These are phyloP conservation scores for Serilophus lunatus DNA, from an alignment of 2,113 vertebrate genomes.

Conservation along the genomic window DNA sequence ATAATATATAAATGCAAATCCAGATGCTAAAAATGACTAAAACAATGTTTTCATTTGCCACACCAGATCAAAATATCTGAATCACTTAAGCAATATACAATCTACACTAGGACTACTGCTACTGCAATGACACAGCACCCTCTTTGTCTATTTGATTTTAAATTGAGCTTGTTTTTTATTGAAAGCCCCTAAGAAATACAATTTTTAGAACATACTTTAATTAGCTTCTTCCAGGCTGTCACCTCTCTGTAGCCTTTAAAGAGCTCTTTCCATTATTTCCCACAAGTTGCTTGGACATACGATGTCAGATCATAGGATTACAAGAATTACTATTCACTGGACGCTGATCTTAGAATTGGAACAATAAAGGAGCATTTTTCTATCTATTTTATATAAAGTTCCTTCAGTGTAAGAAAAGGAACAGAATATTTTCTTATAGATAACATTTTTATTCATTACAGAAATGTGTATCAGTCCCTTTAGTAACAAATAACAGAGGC, in stretches of 20 bases:
- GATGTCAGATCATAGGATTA: neutral
- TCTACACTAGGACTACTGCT: neutral
- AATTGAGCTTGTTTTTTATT: neutral
- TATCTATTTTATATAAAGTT: neutral
- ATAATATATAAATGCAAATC: conserved; percentile 72
- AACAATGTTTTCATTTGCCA: conserved; percentile 46
- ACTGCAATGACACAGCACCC: neutral
- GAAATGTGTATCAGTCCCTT: neutral
- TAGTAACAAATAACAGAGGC: neutral
- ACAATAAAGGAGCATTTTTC: neutral
- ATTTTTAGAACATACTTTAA: neutral
- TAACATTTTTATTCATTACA: conserved; percentile 1
- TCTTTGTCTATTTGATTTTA: neutral
- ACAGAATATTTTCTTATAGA: neutral
- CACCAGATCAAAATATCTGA: neutral
- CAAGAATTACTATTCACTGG: neutral
- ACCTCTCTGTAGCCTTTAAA: neutral
- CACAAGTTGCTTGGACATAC: neutral
- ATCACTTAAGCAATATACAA: neutral
- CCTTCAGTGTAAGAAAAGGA: neutral
- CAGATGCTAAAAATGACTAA: conserved; percentile 64
- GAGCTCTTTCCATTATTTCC: neutral
- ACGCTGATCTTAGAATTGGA: neutral
- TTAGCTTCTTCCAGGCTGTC: neutral
- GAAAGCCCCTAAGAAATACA: neutral